Base-by-base conservation (phyloP, 2,888 invertebrate species). In the Melanchra persicariae region DNA sequence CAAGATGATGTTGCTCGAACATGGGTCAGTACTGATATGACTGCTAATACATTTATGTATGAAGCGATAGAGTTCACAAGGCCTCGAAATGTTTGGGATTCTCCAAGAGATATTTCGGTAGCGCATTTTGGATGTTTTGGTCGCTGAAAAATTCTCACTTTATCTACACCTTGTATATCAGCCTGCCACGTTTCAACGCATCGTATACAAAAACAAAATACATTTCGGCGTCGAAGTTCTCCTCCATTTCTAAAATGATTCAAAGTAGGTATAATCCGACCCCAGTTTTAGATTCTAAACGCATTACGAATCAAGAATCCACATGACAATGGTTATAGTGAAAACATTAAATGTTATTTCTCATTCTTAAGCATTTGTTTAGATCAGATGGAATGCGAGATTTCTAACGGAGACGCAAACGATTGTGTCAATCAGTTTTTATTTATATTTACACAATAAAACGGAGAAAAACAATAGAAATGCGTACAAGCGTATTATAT, bases 391-490 rank as follows among this genome's bases (percentile, higher is more conserved):
- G 91, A 88, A 92, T 91, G 91, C 84, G 80, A 85, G 79, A 82
- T 90, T 90, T 91, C 91, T 91, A 89, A 88, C 85, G 77, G 78
- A 72, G 74, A 70, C 63, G 67, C 49, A 55, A 66, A 59, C 80
- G 85, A 87, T 88, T 89, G 88, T 88, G 70, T 80, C 69, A 79
- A 85, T 78, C 73, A 81, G 76, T 87, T 86, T 86, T 88, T 92
- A 91, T 92, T 90, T 91, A 91, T 91, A 91, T 90, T 91, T 91
- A 91, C 87, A 86, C 80, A 85, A 83, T 85, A 88, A 87, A 86
- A 85, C 77, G 63, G 81, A 87, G 87, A 88, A 91, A 90, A 91
- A 90, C 91, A 91, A 92, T 91, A 82, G 86, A 84, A 83, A 83
- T 74, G 73, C 75, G 52, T 74, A 54, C 74, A 80, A 51, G 69